Base-by-base conservation (phyloP, 2,888 invertebrate genomes). In the Zhuqinia jingwanae region DNA sequence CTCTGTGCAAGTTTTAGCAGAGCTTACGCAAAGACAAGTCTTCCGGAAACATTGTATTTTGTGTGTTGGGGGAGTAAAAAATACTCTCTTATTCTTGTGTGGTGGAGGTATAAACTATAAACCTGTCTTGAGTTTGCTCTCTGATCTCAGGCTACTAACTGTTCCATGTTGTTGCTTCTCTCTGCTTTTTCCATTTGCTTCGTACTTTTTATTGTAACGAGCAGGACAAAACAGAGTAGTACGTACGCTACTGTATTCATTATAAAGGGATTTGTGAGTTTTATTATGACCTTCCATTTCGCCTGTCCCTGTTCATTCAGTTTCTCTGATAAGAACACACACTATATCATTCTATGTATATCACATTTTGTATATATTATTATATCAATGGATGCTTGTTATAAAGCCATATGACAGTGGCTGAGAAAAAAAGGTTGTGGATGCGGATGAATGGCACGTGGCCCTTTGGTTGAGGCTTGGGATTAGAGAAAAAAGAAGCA, bases 1-100 rank as follows among this genome's bases (percentile, higher is more conserved):
- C n/a, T n/a, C n/a, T n/a, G 65, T 17, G 22, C 45, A n/a, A 22
- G 27, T 22, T 65, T 45, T 27, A 22, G 68, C 42, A 13, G 58
- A 30, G 50, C 75, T 78, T 78, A 45, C 22, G 27, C 45, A 79
- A 80, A 80, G 68, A 70, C 80, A 80, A 80, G 70, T 79, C 79
- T 79, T 53, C 79, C 79, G 79, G 79, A 79, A 79, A 79, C 65
- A 58, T 73, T 81, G 70, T 53, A 81, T 81, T 70, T 76, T 76
- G n/a, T n/a, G n/a, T n/a, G 56, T 78, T 36, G 13, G 56, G 60
- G 77, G 77, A 53, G 68, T n/a, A 79, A 58, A 25, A 58, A 79
- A 79, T 79, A 36, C 22, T 78, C 77, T 65, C 47, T 47, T 78
- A n/a, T n/a, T n/a, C n/a, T 63, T 63, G 58, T 58, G 25, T 25